These are phyloP conservation scores for Notarius quadriscutis DNA, from an alignment of 2,113 vertebrate genomes.

Conservation along the genomic window DNA sequence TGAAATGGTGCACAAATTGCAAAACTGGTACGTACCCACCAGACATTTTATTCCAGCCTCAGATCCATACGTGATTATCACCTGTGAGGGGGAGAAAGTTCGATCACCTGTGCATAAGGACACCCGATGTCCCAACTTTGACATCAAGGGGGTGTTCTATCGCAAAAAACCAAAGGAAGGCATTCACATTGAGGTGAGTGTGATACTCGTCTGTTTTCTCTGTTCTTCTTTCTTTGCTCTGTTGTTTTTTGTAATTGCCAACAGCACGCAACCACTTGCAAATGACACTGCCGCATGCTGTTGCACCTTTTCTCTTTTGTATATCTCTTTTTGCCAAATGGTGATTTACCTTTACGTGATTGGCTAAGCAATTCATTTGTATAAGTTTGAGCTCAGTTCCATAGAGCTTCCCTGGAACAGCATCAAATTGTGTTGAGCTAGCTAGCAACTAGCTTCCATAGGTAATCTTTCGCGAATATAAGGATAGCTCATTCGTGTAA, in stretches of 20 bases:
- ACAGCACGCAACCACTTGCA: neutral
- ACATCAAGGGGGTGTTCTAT: constrained; percentile 91
- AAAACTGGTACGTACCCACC: neutral
- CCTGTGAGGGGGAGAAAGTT: constrained; percentile 86
- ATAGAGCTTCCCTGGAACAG: neutral
- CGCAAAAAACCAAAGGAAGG: constrained; percentile 84
- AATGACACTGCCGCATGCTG: neutral
- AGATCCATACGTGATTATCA: constrained; percentile 90
- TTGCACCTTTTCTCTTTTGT: neutral
- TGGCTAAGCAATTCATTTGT: neutral
- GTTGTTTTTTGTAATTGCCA: neutral
- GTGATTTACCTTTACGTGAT: neutral
- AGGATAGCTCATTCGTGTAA: neutral
- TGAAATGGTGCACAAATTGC: neutral
- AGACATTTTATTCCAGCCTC: constrained; percentile 70
- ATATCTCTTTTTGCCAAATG: neutral
- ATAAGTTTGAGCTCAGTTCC: neutral
- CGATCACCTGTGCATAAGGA: constrained; percentile 78
- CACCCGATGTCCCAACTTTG: constrained; percentile 78
- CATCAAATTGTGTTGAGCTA: neutral
- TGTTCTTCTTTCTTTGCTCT: neutral
- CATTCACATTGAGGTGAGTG: constrained; percentile 83
- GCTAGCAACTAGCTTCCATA: neutral
- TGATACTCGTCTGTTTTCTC: neutral
- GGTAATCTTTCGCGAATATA: neutral